Base-by-base conservation (phyloP, 1,140 invertebrate genomes). In the Homarus americanus region DNA sequence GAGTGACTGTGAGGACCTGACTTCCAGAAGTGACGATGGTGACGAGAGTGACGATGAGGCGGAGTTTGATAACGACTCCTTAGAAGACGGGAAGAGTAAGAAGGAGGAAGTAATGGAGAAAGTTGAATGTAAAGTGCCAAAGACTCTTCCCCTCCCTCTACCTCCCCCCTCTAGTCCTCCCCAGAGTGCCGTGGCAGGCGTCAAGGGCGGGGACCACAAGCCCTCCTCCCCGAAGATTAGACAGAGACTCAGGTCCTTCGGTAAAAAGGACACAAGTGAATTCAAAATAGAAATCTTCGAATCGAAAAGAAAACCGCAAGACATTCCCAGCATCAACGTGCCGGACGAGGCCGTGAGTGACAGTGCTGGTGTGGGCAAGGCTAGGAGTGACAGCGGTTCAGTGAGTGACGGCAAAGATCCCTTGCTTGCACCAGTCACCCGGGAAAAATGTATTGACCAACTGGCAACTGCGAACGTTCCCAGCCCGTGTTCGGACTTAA, bases 211-310 rank as follows among this genome's bases (percentile, higher is more conserved):
- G 0, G 20, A 34, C 10, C 40, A 38, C 5, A 38, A 34, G 36
- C 75, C 66, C 3, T 38, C 63, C 10, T 87, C 85, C 20, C 84
- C 83, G 1, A 91, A 91, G 49, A 73, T 66, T 66, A 36, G 83
- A 66, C 49, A 69, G 0, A 58, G 85, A 38, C 36, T 79, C 5
- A 49, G 80, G 34, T 87, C 85, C 24, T 41, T 91, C 41, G 76
- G 78, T 17, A 87, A 87, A 24, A 75, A 87, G 17, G 76, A 83
- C 63, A 86, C 24, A 2, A 38, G 72, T n/a, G 91, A 91, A 32
- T 91, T 91, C 63, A 91, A 80, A 15, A 91, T 91, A 38, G 91
- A 91, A 66, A 91, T 91, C 2, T 91, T 66, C 44, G 91, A 91
- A 32, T 87, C 85, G 2, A 87, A 83, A 58, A 58, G 91, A 0